Evolutionary conservation across 2,797 vertebrate genomes (phyloP).

Genomic region (Karalla daura): DNA sequence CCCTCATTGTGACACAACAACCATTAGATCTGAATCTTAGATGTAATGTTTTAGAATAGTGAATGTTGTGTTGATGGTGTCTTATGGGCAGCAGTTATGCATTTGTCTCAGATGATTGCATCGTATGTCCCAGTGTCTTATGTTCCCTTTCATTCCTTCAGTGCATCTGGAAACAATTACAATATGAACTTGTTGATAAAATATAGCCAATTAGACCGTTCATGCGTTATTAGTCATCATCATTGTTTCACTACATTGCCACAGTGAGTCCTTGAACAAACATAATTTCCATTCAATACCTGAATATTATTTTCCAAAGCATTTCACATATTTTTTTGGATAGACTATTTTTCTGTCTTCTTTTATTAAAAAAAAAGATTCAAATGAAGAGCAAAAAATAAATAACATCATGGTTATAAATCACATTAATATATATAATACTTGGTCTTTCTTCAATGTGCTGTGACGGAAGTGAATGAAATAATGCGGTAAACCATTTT

Average conservation of each 20-base stretch:
- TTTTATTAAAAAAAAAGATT: no score
- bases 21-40: constrained; percentile 45
- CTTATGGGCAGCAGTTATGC: constrained; percentile 23
- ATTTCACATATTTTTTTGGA: not conserved
- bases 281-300: not conserved
- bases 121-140: not conserved
- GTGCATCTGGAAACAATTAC: constrained; percentile 4
- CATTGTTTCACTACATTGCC: not conserved
- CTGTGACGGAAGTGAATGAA: not conserved
- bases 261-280: constrained; percentile 3
- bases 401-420: no score
- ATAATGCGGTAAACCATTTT: not conserved
- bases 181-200: not conserved
- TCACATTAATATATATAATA: no score
- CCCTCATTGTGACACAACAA: constrained; percentile 57
- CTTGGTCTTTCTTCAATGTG: no score
- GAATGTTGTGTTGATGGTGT: constrained; percentile 23
- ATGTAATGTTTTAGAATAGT: constrained; percentile 22
- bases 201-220: not conserved
- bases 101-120: constrained; percentile 20
- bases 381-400: no score
- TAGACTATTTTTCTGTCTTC: no score
- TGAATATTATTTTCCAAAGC: constrained; percentile 10
- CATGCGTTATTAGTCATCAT: not conserved
- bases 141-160: constrained; percentile 12